A percentile compares a stretch with the other conserved stretches of the same genome.
phyloP scores from a whole-genome alignment of 2,797 vertebrate genomes.

The Arremon aurantiirostris region DNA sequence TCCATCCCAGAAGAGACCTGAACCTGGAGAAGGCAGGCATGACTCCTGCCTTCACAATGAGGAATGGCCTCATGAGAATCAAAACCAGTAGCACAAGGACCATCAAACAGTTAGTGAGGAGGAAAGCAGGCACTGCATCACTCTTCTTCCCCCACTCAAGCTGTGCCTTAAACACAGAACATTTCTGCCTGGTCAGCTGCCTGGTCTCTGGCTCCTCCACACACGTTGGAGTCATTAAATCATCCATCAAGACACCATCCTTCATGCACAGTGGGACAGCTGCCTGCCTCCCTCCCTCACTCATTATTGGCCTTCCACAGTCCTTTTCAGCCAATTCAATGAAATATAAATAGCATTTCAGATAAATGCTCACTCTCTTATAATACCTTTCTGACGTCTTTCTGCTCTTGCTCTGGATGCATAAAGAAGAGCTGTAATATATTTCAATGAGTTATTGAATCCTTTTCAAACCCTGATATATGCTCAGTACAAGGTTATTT shows the following conservation, averaged over 20 bases:
- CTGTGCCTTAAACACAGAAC: background rate
- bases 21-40: background rate
- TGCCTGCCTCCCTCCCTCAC: background rate
- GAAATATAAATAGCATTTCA: constrained; percentile 52
- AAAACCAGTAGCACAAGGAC: background rate
- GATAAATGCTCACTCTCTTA: constrained; percentile 3
- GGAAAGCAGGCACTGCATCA: background rate
- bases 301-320: constrained; percentile 16
- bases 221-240: background rate
- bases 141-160: background rate
- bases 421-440: background rate
- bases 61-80: background rate
- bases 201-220: background rate
- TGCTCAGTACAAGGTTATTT: background rate
- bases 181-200: background rate
- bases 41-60: background rate
- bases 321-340: constrained; percentile 49
- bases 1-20: background rate
- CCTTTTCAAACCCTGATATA: background rate
- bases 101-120: background rate
- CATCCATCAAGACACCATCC: background rate
- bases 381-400: background rate
- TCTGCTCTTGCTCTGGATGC: background rate
- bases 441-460: background rate
- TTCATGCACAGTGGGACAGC: background rate